These are phyloP conservation scores for Eristalinus sepulchralis DNA, from an alignment of 2,888 invertebrate species.

Conservation along the genomic window DNA sequence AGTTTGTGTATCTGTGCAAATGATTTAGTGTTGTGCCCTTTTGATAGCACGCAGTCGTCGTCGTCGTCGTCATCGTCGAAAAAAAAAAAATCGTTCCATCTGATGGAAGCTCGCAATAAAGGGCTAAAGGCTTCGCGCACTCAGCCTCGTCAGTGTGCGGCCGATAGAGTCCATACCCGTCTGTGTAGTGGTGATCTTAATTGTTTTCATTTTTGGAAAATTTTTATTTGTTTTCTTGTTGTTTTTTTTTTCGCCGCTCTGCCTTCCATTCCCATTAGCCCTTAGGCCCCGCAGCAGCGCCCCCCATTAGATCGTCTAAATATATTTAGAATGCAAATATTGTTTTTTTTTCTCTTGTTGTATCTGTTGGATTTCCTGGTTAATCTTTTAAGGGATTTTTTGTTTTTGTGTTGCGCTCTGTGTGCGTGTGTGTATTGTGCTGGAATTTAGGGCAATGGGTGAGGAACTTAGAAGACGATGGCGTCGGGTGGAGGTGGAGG, in stretches of 20 bases:
- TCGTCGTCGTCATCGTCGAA: not conserved
- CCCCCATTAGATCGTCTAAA: not conserved
- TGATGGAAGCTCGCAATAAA: conserved; percentile 36
- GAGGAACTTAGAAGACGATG: conserved; percentile 45
- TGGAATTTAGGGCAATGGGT: conserved; percentile 69
- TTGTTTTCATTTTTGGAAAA: conserved; percentile 61
- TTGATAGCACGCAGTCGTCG: conserved; percentile 47
- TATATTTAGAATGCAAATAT: conserved; percentile 71
- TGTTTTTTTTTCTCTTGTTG: conserved; percentile 37
- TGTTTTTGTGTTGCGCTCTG: conserved; percentile 2
- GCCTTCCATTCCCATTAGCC: conserved; percentile 34
- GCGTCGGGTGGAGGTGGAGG: not conserved
- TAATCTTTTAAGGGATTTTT: conserved; percentile 63
- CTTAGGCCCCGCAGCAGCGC: conserved; percentile 10
- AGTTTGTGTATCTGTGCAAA: conserved; percentile 44
- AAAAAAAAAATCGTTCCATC: not conserved
- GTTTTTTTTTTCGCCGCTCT: not conserved
- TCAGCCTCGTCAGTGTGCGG: no score
- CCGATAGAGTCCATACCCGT: conserved; percentile 34
- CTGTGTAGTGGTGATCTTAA: conserved; percentile 65
- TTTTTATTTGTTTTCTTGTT: conserved; percentile 48
- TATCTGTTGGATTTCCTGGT: conserved; percentile 57
- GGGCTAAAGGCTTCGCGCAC: conserved; percentile 52
- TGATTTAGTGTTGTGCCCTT: conserved; percentile 68
- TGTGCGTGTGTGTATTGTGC: conserved; percentile 9